Base-by-base conservation (phyloP, 2,797 vertebrate species). In the Gymnoscopelus microlampas region DNA sequence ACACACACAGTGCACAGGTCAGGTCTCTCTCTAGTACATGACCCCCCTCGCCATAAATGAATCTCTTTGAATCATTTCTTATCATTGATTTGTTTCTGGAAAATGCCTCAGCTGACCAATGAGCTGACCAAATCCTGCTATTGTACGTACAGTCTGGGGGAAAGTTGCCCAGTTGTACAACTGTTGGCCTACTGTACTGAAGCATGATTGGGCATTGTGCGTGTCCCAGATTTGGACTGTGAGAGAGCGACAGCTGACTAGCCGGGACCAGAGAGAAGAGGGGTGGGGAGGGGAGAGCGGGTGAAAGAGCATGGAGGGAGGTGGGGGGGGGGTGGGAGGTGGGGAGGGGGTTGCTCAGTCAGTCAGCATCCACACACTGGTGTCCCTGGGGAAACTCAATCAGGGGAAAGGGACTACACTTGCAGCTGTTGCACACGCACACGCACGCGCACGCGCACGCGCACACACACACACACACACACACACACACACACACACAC, bases 181-280 rank as follows among this genome's bases (percentile, higher is more conserved):
- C 59, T 67, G 39, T 58, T 44, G 9, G 39, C 39, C 39, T 44
- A 9, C 39, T 35, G 32, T 35, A 44, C 39, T 44, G 9, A 10
- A 9, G 55, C 75, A 53, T 53, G 44, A 64, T 76, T 53, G 60
- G 79, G 68, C 83, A 59, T 74, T 61, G 67, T 72, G 9, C 39
- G 39, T 88, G 90, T 1, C 85, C 88, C 87, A 89, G 80, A 88
- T 92, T 79, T 74, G 61, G 12, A 61, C 81, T 79, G 77, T 85
- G 88, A 85, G 85, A 89, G 89, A 84, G 77, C 24, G 76, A 87
- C 93, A 93, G 93, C 93, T 94, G 93, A 87, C 83, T 60, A 74
- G 68, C 78, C 54, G 73, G 61, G 71, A 76, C 67, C 51, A 62
- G 59, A 68, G 73, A 62, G 65, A 26, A 57, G 63, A 32, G 48